phyloP scores from a whole-genome alignment of 2,797 vertebrate species.

The Cuniculus paca region DNA sequence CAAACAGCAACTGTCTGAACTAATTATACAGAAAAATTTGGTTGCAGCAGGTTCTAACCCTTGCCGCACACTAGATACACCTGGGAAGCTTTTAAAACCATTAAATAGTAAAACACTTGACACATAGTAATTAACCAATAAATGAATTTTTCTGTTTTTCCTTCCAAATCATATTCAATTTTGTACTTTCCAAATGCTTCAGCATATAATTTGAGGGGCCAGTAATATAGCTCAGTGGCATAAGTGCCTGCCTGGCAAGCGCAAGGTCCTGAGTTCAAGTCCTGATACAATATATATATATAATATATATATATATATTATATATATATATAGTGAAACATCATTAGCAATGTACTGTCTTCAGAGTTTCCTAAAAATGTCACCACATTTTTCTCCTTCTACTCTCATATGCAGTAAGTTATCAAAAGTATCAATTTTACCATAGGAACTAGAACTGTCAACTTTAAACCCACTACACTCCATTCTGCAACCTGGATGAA shows the following conservation, averaged over 20 bases:
- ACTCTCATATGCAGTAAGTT: not conserved
- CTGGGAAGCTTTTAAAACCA: constrained; percentile 17
- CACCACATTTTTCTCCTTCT: not conserved
- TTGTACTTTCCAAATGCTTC: not conserved
- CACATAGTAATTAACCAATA: not conserved
- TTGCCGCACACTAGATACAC: not conserved
- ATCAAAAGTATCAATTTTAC: too few relatives aligned
- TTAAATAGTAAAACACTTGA: constrained; percentile 10
- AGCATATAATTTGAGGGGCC: not conserved
- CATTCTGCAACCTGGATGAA: rapidly evolving
- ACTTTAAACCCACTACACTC: rapidly evolving
- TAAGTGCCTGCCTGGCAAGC: too few relatives aligned
- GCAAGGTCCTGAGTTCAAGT: too few relatives aligned
- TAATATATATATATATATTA: too few relatives aligned
- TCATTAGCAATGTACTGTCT: not conserved
- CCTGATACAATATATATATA: too few relatives aligned
- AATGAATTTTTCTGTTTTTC: not conserved
- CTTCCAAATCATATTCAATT: not conserved
- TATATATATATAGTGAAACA: too few relatives aligned
- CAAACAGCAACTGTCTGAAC: not conserved
- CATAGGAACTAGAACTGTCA: not conserved
- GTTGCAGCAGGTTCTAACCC: not conserved
- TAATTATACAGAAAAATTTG: not conserved
- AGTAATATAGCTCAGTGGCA: too few relatives aligned
- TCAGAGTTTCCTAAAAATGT: not conserved